These are phyloP conservation scores for Anarsia innoxiella DNA, from an alignment of 2,888 invertebrate species.

Conservation along the genomic window DNA sequence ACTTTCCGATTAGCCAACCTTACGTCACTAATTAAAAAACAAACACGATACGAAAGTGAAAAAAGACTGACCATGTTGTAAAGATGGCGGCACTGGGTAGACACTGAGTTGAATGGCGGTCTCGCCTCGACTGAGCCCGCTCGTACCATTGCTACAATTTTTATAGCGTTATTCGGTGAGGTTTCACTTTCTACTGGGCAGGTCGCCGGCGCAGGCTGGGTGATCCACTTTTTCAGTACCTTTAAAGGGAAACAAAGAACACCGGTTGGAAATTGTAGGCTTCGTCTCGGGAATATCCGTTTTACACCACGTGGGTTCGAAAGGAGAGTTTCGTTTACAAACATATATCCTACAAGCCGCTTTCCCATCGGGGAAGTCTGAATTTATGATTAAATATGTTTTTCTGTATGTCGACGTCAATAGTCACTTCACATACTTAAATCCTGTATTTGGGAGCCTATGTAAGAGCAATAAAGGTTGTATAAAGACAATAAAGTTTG, in stretches of 20 bases:
- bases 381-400: no score
- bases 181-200: conserved; percentile 66
- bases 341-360: no score
- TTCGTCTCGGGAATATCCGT: no score
- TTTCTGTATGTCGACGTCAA: no score
- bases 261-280: no score
- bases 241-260: conserved; percentile 52
- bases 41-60: conserved; percentile 45
- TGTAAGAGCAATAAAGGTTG: no score
- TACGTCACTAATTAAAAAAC: conserved; percentile 27
- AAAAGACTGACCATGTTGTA: conserved; percentile 60
- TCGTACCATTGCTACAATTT: conserved; percentile 51
- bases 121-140: conserved; percentile 56
- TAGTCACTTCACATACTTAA: no score
- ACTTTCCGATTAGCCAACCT: conserved; percentile 20
- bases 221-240: conserved; percentile 62
- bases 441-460: no score
- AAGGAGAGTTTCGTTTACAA: no score
- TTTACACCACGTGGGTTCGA: no score
- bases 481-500: no score
- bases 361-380: no score
- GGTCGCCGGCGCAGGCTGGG: conserved; percentile 38
- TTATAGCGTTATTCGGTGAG: conserved; percentile 54
- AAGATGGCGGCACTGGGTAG: conserved; percentile 13
- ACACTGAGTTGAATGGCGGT: conserved; percentile 31